phyloP scores from a whole-genome alignment of 2,797 vertebrate species.

The Arnoldichthys spilopterus region DNA sequence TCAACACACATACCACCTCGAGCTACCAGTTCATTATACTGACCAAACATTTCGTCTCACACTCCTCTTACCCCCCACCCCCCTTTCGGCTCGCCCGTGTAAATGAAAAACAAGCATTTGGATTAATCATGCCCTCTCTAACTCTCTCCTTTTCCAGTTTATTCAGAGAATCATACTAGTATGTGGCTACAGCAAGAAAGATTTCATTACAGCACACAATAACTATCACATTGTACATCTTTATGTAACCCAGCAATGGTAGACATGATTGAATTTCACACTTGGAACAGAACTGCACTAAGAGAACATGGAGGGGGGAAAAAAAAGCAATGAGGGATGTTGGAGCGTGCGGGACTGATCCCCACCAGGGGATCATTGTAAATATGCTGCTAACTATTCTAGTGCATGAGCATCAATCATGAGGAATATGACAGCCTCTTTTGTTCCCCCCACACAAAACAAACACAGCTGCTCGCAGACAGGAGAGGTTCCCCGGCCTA shows the following conservation, averaged over 20 bases:
- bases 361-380: slow-evolving; percentile 72
- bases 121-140: slow-evolving; percentile 41
- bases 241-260: slow-evolving; percentile 34
- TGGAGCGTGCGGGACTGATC: slow-evolving; percentile 49
- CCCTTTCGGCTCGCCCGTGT: not conserved
- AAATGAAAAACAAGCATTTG: slow-evolving; percentile 39
- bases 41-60: slow-evolving; percentile 28
- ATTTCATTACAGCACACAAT: slow-evolving; percentile 42
- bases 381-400: slow-evolving; percentile 78
- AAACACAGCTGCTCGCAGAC: slow-evolving; percentile 81
- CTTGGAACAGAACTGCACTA: slow-evolving; percentile 19
- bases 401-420: slow-evolving; percentile 76
- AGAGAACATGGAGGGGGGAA: slow-evolving; percentile 4
- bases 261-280: slow-evolving; percentile 37
- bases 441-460: slow-evolving; percentile 76
- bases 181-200: slow-evolving; percentile 24
- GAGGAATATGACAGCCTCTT: slow-evolving; percentile 75
- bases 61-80: not conserved
- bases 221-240: slow-evolving; percentile 37
- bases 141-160: slow-evolving; percentile 35
- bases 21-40: slow-evolving; percentile 45
- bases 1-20: slow-evolving; percentile 70
- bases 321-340: slow-evolving; percentile 16
- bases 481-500: slow-evolving; percentile 69
- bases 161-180: slow-evolving; percentile 34